Conservation (phyloP, 2,888 invertebrate species). For the Eremobia ochroleuca region DNA sequence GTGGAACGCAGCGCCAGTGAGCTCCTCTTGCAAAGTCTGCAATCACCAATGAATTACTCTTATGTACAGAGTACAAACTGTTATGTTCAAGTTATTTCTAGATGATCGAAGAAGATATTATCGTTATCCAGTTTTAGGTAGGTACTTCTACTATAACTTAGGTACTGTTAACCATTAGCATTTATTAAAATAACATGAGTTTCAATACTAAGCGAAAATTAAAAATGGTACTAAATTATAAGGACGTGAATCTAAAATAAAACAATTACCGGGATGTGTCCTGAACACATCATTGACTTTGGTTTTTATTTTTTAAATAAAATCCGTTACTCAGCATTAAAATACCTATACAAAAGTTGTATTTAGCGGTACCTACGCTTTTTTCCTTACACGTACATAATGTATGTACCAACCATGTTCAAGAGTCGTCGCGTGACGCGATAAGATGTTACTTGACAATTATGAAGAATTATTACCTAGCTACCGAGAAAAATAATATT, state of each 20-base stretch:
- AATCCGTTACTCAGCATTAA: not conserved
- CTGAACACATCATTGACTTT: too few species aligned
- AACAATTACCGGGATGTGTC: not conserved
- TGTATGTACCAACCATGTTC: conserved; percentile 42
- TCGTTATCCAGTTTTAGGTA: not conserved
- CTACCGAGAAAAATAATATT: conserved; percentile 59
- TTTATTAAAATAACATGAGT: not conserved
- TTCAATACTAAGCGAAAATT: not conserved
- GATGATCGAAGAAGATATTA: not conserved
- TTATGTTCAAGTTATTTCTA: not conserved
- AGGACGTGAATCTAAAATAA: not conserved
- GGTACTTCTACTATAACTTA: not conserved
- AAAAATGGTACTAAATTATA: not conserved
- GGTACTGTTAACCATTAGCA: not conserved
- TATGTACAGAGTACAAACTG: not conserved
- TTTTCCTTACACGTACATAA: conserved; percentile 36
- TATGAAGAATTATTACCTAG: conserved; percentile 70
- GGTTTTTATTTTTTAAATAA: not conserved
- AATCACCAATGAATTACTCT: conserved; percentile 50
- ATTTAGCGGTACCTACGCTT: conserved; percentile 39
- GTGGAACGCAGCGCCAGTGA: conserved; percentile 97
- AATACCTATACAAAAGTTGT: conserved; percentile 17
- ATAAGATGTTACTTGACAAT: conserved; percentile 71
- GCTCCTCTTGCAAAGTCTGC: conserved; percentile 96
- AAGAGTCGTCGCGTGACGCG: conserved; percentile 67